Evolutionary conservation across 2,113 vertebrate genomes (phyloP).

Genomic region (Marmota monax): DNA sequence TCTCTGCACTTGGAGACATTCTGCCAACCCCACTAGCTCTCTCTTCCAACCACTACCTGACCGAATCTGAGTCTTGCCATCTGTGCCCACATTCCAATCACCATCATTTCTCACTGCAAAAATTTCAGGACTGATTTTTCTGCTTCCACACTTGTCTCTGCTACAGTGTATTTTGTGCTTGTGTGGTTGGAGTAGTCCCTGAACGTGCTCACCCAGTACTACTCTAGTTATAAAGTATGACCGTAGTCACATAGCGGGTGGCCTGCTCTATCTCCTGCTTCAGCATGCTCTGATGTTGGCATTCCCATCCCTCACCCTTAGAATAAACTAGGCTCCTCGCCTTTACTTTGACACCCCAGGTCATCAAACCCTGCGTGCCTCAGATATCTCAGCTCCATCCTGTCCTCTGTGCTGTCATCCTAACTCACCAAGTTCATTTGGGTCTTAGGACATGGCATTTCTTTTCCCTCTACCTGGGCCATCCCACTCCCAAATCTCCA

Average conservation of each 20-base stretch:
- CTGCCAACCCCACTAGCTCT: background rate
- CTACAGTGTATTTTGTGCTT: too few species aligned
- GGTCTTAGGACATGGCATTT: background rate
- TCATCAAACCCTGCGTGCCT: background rate
- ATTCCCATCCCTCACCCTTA: too few species aligned
- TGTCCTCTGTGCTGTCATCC: background rate
- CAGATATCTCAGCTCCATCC: too few species aligned
- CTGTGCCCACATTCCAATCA: accelerated
- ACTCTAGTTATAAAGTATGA: too few species aligned
- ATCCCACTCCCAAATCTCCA: background rate
- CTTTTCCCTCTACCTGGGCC: background rate
- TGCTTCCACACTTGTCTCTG: background rate
- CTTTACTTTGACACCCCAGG: background rate
- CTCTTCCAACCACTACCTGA: background rate
- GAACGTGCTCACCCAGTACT: too few species aligned
- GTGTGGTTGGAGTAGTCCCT: background rate
- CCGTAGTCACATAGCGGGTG: too few species aligned
- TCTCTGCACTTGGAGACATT: background rate
- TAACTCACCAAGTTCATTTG: background rate
- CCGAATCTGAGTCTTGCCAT: background rate
- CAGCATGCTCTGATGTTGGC: background rate
- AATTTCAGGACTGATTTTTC: background rate
- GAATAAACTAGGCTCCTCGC: background rate
- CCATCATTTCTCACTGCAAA: background rate
- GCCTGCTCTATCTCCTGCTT: background rate